Percentiles rank a stretch among this genome's conserved stretches.
phyloP scores from a whole-genome alignment of 2,888 invertebrate genomes.

The Furcula furcula region DNA sequence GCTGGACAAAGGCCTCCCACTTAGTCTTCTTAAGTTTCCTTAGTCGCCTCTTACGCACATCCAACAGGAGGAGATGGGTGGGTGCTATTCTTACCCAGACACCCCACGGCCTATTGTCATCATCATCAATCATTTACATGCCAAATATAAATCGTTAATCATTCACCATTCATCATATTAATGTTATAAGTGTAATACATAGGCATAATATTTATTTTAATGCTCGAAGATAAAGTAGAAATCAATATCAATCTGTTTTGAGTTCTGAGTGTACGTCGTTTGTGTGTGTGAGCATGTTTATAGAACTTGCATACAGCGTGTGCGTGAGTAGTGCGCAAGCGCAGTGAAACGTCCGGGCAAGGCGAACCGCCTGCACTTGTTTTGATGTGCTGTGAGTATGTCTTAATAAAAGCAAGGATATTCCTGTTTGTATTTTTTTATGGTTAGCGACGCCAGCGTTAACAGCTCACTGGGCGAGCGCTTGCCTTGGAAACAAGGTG shows the following conservation, averaged over 20 bases:
- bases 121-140: slow-evolving; percentile 1
- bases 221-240: slow-evolving; percentile 21
- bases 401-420: not conserved
- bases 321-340: slow-evolving; percentile 32
- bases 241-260: slow-evolving; percentile 26
- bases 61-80: too few species aligned
- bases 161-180: not conserved
- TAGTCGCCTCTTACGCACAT: too few species aligned
- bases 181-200: not conserved
- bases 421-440: too few species aligned
- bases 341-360: slow-evolving; percentile 62
- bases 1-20: too few species aligned
- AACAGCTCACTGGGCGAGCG: too few species aligned
- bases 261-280: slow-evolving; percentile 1
- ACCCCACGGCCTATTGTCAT: too few species aligned
- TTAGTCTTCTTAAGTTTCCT: too few species aligned
- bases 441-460: too few species aligned
- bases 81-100: too few species aligned
- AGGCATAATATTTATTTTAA: not conserved
- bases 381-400: slow-evolving; percentile 37
- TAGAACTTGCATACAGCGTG: too few species aligned
- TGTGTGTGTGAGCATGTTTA: too few species aligned
- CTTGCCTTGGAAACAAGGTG: too few species aligned
- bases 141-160: not conserved
- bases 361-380: slow-evolving; percentile 64